phyloP scores from a whole-genome alignment of 2,888 invertebrate genomes.

The Dynastes tityus region DNA sequence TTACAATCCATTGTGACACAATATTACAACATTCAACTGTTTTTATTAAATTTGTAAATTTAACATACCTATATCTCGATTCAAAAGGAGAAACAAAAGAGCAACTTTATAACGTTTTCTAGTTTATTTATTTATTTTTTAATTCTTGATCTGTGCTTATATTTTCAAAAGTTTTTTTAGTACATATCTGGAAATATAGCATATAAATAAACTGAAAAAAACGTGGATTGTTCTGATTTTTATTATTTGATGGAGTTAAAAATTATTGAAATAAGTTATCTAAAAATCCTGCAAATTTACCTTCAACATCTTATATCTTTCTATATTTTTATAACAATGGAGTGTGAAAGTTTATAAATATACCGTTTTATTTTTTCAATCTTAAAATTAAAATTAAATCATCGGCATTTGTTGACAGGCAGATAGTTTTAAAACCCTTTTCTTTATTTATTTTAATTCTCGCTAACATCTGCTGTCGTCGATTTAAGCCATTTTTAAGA shows the following conservation, averaged over 20 bases:
- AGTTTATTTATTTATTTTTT: slow-evolving; percentile 1
- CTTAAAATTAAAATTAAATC: slow-evolving; percentile 13
- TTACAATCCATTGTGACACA: slow-evolving; percentile 71
- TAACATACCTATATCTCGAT: slow-evolving; percentile 56
- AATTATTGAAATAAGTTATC: neutral
- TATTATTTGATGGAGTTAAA: neutral
- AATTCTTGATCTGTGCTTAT: slow-evolving; percentile 1
- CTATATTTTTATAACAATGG: slow-evolving; percentile 56
- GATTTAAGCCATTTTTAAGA: slow-evolving; percentile 63
- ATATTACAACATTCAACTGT: slow-evolving; percentile 66
- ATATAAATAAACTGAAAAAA: neutral
- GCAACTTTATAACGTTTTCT: neutral
- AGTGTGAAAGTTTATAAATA: slow-evolving; percentile 53
- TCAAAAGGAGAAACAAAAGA: slow-evolving; percentile 61
- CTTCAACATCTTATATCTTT: neutral
- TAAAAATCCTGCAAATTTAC: neutral
- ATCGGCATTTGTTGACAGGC: slow-evolving; percentile 2
- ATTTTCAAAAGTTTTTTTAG: neutral
- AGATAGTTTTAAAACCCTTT: neutral
- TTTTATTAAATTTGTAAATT: slow-evolving; percentile 9
- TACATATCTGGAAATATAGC: too few species aligned
- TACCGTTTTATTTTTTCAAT: slow-evolving; percentile 14
- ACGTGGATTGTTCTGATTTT: neutral
- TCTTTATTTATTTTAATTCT: neutral
- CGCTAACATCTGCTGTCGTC: neutral